Percentiles rank a stretch among this genome's conserved stretches.
These are phyloP conservation scores for Leptinotarsa lineolata DNA, from an alignment of 1,140 invertebrate genomes.

Conservation along the genomic window DNA sequence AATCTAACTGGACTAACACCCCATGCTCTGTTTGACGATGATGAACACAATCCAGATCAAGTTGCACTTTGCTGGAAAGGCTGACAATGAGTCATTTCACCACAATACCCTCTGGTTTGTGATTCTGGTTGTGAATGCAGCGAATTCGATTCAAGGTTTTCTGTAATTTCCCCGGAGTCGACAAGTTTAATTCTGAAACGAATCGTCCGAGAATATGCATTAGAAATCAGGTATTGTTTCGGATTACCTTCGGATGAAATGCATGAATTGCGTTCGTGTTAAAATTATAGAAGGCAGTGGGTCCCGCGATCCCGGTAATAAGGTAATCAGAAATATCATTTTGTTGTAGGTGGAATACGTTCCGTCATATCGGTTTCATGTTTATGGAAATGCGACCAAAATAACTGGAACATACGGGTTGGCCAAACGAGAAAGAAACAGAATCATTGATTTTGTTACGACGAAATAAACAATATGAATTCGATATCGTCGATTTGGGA, in stretches of 20 bases:
- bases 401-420: no score
- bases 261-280: slow-evolving; percentile 2
- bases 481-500: no score
- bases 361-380: no score
- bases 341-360: no score
- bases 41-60: no score
- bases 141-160: slow-evolving; percentile 42
- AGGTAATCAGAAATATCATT: not conserved
- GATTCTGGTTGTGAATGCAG: slow-evolving; percentile 21
- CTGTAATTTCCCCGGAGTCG: slow-evolving; percentile 45
- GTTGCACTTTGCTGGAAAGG: no score
- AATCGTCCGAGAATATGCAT: slow-evolving; percentile 30
- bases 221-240: slow-evolving; percentile 38
- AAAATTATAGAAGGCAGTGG: not conserved
- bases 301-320: not conserved
- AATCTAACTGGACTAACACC: no score
- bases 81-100: not conserved
- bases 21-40: no score
- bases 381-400: no score
- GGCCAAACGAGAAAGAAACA: no score
- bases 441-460: no score
- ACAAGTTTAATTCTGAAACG: slow-evolving; percentile 35
- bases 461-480: no score
- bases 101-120: not conserved
- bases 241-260: slow-evolving; percentile 1